A percentile compares a stretch with the other conserved stretches of the same genome.
Conservation (phyloP, 2,113 vertebrate species). For the Otis tarda region DNA sequence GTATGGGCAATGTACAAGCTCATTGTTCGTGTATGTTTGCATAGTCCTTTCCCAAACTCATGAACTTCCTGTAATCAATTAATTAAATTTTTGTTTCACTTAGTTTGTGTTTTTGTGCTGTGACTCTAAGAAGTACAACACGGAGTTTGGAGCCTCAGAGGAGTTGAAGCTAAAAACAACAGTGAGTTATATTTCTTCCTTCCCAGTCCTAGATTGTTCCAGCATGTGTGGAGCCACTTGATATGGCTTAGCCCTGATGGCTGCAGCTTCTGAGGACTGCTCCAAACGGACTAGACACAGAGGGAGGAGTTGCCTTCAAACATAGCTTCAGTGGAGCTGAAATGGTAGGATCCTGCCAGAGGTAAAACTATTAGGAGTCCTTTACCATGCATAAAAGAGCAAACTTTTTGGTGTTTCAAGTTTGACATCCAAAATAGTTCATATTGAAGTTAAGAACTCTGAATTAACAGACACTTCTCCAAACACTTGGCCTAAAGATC, state of each 20-base stretch:
- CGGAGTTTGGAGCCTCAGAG: neutral
- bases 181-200: neutral
- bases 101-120: neutral
- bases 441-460: neutral
- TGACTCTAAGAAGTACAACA: neutral
- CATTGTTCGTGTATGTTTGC: slow-evolving; percentile 54
- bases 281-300: neutral
- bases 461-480: neutral
- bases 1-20: neutral
- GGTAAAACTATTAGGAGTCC: neutral
- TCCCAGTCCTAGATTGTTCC: neutral
- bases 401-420: neutral
- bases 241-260: accelerated
- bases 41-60: slow-evolving; percentile 3
- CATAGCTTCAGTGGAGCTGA: neutral
- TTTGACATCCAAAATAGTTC: neutral
- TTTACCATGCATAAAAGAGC: neutral
- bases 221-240: neutral
- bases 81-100: slow-evolving; percentile 29
- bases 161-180: neutral
- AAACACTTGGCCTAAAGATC: neutral
- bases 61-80: slow-evolving; percentile 54
- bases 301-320: neutral
- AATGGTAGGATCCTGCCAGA: neutral
- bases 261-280: neutral